Evolutionary conservation across 2,113 vertebrate species (phyloP), one percentile per base, ranked within the genome.

Genomic region (Aleadryas rufinucha): DNA sequence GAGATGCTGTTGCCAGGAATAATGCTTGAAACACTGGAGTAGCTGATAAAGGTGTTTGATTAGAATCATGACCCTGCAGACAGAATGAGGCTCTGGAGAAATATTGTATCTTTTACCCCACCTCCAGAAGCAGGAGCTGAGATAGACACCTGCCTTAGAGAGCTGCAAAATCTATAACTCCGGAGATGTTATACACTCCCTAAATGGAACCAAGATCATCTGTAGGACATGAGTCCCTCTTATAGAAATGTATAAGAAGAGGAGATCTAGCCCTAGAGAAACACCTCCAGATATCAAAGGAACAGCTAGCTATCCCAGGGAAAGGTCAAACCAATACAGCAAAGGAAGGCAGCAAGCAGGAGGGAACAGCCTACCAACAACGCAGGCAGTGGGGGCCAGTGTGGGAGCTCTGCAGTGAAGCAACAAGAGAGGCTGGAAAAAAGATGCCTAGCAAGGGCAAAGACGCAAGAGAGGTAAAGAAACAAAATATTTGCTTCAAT

Each of bases 21-120:
- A 94, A 94, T 82, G 74, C 65, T 91, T 95, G 96, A 82, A 95
- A 96, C 80, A 69, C 49, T 87, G 66, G 87, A 93, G 93, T 42
- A 91, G 87, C 91, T 89, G 95, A 96, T 97, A 95, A 94, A 96
- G 81, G 87, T 95, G 94, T 96, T 96, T 97, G 96, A 96, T 97
- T 95, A 94, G 89, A 95, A 95, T 87, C 89, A 79, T 37, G 89
- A 94, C 74, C 81, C 89, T 33, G 28, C 49, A 94, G 96, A 93
- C 56, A 93, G 87, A 91, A 93, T 72, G 69, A 85, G 81, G 53
- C 84, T 78, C 89, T 72, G 57, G 93, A 96, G 94, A 92, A 94
- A 92, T 93, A 68, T 2, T 64, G 37, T 65, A 53, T 91, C 78
- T 95, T 89, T 87, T 78, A 86, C 69, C 41, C 69, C 84, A 94